Evolutionary conservation across 1,140 invertebrate genomes (phyloP).

Genomic region (Rhynchophorus ferrugineus): DNA sequence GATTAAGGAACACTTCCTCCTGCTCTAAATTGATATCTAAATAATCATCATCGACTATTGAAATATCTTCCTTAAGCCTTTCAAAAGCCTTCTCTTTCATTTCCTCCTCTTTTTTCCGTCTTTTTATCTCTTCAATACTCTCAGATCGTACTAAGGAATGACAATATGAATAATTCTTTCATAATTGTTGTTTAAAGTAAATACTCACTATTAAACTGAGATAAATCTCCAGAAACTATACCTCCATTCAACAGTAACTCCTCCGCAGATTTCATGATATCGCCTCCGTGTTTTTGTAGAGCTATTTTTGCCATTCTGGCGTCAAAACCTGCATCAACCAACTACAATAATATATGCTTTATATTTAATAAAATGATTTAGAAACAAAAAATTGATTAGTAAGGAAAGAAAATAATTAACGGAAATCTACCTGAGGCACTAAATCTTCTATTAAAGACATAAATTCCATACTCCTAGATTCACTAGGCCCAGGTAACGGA

Average conservation of each 20-base stretch:
- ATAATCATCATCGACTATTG: slow-evolving; percentile 53
- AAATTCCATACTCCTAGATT: slow-evolving; percentile 34
- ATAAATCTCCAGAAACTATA: slow-evolving; percentile 33
- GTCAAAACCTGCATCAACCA: slow-evolving; percentile 57
- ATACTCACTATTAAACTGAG: slow-evolving; percentile 20
- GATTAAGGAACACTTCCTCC: slow-evolving; percentile 52
- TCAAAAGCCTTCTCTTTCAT: slow-evolving; percentile 46
- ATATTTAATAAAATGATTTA: too few species aligned
- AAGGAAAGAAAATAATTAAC: not conserved
- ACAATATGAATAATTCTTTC: too few species aligned
- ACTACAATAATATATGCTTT: too few species aligned
- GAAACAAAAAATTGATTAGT: not conserved
- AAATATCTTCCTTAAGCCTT: slow-evolving; percentile 51
- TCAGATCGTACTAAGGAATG: slow-evolving; percentile 18
- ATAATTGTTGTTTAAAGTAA: too few species aligned
- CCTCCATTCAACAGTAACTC: slow-evolving; percentile 42
- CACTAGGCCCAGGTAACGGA: slow-evolving; percentile 41
- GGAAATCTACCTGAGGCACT: slow-evolving; percentile 31
- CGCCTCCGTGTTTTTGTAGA: slow-evolving; percentile 47
- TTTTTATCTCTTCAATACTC: slow-evolving; percentile 24
- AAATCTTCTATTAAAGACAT: slow-evolving; percentile 43
- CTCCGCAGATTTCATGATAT: slow-evolving; percentile 51
- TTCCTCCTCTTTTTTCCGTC: slow-evolving; percentile 23
- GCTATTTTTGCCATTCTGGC: slow-evolving; percentile 46
- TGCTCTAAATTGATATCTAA: slow-evolving; percentile 50